Evolutionary conservation across 2,113 vertebrate species (phyloP), one percentile per base, ranked within the genome.

Genomic region (Podarcis cretensis): DNA sequence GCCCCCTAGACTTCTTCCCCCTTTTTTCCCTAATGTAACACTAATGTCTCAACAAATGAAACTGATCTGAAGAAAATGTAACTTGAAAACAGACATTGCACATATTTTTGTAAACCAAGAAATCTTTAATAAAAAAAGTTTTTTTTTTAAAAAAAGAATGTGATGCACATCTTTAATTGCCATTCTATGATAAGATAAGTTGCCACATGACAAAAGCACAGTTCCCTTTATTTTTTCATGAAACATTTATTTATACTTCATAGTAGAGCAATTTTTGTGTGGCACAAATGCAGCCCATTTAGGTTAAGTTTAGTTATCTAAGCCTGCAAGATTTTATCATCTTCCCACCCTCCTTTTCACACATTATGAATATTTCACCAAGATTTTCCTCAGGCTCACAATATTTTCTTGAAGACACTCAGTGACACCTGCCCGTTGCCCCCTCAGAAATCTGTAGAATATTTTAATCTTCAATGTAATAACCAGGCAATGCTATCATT

Each of bases 401-500:
- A 35, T 7, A 9, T 74, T 75, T 43, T 68, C 3, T 76, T 76
- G 59, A 85, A 63, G 43, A 30, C 12, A n/a, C 16, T 63, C 59
- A 63, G 32, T 54, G 32, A 79, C 63, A 63, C 59, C 3, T 8
- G 18, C n/a, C 20, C 2, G 2, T 2, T 69, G 18, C 32, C 25
- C 2, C 16, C 2, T 6, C 30, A 14, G n/a, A 30, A 57, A 84
- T 9, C 1, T 21, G 16, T 8, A 23, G 2, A 63, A 21, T 18
- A 77, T 86, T 93, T 85, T 90, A 89, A 6, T 76, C 79, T 73
- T 66, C 43, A 89, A 87, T 87, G 74, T 40, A 90, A 86, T 12
- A 84, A 73, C 80, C 74, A 81, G 71, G 87, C 57, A 83, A 77
- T 32, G 0, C 48, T 78, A 27, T 30, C 2, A 35, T 32, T 85